Base-by-base conservation (phyloP, 2,888 invertebrate species). In the Heliothis peltigera region DNA sequence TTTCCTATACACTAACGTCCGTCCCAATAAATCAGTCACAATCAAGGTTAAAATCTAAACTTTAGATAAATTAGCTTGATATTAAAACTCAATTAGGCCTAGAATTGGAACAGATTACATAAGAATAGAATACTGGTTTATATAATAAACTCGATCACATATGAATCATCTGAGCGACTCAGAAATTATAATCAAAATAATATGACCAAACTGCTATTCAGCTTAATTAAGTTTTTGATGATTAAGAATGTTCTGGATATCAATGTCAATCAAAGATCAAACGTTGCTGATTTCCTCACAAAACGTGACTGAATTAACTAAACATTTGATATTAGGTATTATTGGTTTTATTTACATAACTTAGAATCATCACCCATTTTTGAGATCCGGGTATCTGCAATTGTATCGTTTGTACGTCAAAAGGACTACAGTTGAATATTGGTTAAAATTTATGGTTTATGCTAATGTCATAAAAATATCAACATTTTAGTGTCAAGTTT, bases 231-330 rank as follows among this genome's bases (percentile, higher is more conserved):
- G 12, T 52, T 44, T 47, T 17, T 47, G 19, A 43, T 22, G 52
- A 47, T 55, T 39, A 17, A 47, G 42, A 67, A 58, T 22, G 5
- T 21, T 42, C 12, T 28, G 46, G 0, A 22, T 2, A 1, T 44
- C 62, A 78, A 80, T 71, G 79, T 65, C 55, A 57, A 18, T 52
- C 53, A 2, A 53, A 63, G 64, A 66, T 71, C 66, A 66, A 18
- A 52, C 7, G 12, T 49, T 52, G 62, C 59, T 44, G 63, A 61
- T 68, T 61, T 63, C 64, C 52, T 73, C 57, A 69, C n/a, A 44
- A 48, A 61, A 70, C 76, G 79, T 75, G 73, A 64, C 51, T 15
- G 49, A 62, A 51, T 65, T 80, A 54, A 49, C 46, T 55, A 59
- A 55, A 47, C 51, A 56, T 75, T 51, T 63, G 54, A 61, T 47